Base-by-base conservation (phyloP, 2,113 vertebrate species). In the Butastur rufipennis region DNA sequence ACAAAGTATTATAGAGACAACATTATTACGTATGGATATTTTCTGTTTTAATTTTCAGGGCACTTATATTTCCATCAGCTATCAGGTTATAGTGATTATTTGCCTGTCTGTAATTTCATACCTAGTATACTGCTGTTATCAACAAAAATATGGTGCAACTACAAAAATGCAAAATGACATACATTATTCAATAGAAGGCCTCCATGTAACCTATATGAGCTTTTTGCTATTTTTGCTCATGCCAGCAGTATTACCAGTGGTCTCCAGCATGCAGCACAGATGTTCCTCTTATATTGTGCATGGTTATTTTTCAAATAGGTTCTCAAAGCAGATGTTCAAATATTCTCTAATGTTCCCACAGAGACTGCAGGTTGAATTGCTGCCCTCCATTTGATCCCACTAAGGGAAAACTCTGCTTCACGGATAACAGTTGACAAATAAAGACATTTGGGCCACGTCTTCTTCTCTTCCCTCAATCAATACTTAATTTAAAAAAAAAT, bases 281-380 rank as follows among this genome's bases (percentile, higher is more conserved):
- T 87, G 59, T 55, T 95, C 34, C 70, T 68, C 26, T 58, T 73
- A 20, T 61, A 11, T 13, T 62, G n/a, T 65, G 53, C 58, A 29
- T 48, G 70, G 73, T 77, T 85, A 93, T 89, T 93, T 94, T 93
- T 89, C 81, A 90, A 94, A 81, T 5, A 47, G 61, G n/a, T 90
- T 96, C 83, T 68, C 77, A 77, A 86, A 95, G 77, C 90, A 93
- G 80, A 91, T 87, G 86, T 75, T 93, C 52, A 84, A 86, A 87
- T 93, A 91, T 42, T 94, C 65, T 81, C 18, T 62, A 80, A 85
- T 2, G 0, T 63, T 90, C 50, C 77, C 79, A 61, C 36, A 88
- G 83, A 86, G 81, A 78, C 62, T 77, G 21, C 38, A 94, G 83
- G 63, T 89, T 95, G 86, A 81, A 84, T 63, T 75, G 70, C 25